Percentiles rank a stretch among this genome's conserved stretches.
These are phyloP conservation scores for Pomatostomus ruficeps DNA, from an alignment of 2,113 vertebrate species.

Conservation along the genomic window DNA sequence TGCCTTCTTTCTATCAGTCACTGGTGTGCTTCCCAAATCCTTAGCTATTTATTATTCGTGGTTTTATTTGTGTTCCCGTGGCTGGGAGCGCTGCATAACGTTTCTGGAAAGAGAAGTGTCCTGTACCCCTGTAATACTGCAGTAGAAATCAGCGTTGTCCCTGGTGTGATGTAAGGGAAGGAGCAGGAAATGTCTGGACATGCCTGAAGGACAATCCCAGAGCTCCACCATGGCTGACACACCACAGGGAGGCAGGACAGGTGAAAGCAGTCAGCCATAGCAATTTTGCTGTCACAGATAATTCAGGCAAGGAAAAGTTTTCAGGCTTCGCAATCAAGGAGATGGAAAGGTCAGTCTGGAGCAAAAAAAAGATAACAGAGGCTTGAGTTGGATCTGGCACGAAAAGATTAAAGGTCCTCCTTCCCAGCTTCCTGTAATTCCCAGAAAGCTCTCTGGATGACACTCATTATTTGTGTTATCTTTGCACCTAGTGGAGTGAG, in stretches of 20 bases:
- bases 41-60: neutral
- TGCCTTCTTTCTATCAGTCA: neutral
- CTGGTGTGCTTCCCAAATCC: neutral
- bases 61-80: neutral
- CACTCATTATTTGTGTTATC: conserved; percentile 22
- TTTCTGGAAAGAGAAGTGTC: neutral
- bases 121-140: neutral
- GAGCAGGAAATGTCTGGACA: neutral
- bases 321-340: neutral
- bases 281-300: neutral
- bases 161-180: neutral
- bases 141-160: neutral
- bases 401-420: neutral
- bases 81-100: neutral
- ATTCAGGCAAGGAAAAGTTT: neutral
- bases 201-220: neutral
- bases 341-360: neutral
- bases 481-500: neutral
- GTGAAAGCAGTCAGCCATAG: neutral
- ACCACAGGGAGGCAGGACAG: neutral
- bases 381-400: neutral
- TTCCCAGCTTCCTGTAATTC: neutral
- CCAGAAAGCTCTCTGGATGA: neutral
- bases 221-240: neutral
- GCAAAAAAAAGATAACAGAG: neutral